Base-by-base conservation (phyloP, 1,140 invertebrate species). In the Oedothorax gibbosus region DNA sequence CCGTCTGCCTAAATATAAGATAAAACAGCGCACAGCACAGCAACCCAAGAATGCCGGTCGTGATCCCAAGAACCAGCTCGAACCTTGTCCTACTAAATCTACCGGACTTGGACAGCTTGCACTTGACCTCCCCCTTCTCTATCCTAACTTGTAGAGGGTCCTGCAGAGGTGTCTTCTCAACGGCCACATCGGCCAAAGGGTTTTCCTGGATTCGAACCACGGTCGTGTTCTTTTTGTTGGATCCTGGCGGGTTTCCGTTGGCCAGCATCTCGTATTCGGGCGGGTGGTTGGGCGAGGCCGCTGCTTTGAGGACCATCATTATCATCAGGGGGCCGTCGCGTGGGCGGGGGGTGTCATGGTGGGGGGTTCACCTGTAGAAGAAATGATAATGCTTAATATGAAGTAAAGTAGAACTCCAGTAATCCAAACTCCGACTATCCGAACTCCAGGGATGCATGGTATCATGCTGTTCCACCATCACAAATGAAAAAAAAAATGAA, bases 231-330 rank as follows among this genome's bases (percentile, higher is more conserved):
- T 57, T 57, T 5, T 35, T 35, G 35, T 35, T 35, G 35, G 35
- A 35, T 5, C 35, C 35, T 5, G 35, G 35, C 18, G 81, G 68
- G 57, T 83, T 83, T n/a, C 81, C 81, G 57, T 83, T 83, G 35
- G 81, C 81, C 35, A 83, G 71, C 81, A 83, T 83, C 57, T 83
- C 81, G 72, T 83, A 83, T 76, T 83, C 81, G 20, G 81, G 81
- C 20, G 66, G 49, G 54, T 75, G 69, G 56, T 54, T 68, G 11
- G 57, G 57, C 49, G 57, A 50, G 11, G 49, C 18, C 11, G 77
- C 56, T 15, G 54, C 71, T 62, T 83, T 83, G 10, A 83, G 62
- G 20, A 71, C 81, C 81, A 83, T 83, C 69, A 49, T 49, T 21
- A 64, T 72, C 62, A 21, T 65, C 18, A 56, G 15, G 12, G 50